Conservation (phyloP, 2,797 vertebrate species). For the Apogon hyalosoma region DNA sequence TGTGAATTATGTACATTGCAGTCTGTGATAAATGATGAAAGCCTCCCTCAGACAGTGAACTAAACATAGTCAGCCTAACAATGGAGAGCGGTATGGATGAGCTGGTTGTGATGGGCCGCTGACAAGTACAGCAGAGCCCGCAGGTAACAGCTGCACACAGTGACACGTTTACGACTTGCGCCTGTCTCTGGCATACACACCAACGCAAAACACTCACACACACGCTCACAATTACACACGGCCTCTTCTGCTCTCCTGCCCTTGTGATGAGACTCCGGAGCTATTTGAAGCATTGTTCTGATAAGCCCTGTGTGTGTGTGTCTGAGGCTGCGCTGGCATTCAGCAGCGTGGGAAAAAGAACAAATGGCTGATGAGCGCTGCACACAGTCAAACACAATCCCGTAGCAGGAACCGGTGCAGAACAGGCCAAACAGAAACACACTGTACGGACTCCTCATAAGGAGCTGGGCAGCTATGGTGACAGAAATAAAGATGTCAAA, state of each 20-base stretch:
- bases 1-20: constrained; percentile 1
- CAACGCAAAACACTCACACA: constrained; percentile 28
- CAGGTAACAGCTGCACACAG: constrained; percentile 80
- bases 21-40: constrained; percentile 24
- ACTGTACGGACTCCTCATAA: neutral
- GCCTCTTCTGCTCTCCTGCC: constrained; percentile 66
- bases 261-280: constrained; percentile 76
- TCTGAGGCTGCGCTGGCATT: constrained; percentile 66
- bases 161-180: constrained; percentile 57
- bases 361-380: constrained; percentile 80
- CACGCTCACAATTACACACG: constrained; percentile 21
- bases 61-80: constrained; percentile 71
- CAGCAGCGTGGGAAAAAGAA: constrained; percentile 88
- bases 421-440: constrained; percentile 43
- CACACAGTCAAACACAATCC: constrained; percentile 46
- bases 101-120: constrained; percentile 66
- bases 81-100: constrained; percentile 56
- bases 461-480: neutral
- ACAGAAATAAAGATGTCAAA: constrained; percentile 4
- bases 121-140: constrained; percentile 76
- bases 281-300: constrained; percentile 87
- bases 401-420: constrained; percentile 33
- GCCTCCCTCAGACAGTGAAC: constrained; percentile 37
- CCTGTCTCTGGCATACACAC: constrained; percentile 2
- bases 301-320: constrained; percentile 80